A percentile compares a stretch with the other conserved stretches of the same genome.
phyloP scores from a whole-genome alignment of 2,113 vertebrate species.

The Panthera leo region DNA sequence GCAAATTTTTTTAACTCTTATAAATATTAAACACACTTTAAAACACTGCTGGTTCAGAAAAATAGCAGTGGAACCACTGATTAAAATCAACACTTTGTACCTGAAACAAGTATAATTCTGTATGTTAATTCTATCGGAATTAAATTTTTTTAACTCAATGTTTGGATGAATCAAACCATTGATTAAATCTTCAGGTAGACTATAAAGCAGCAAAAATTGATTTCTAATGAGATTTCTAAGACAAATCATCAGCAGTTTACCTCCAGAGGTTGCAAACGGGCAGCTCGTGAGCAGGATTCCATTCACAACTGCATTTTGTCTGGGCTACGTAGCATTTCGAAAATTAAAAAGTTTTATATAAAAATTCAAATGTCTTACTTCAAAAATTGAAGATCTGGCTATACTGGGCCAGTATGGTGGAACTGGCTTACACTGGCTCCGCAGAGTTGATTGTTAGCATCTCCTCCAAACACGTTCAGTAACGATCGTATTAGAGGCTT shows the following conservation, averaged over 20 bases:
- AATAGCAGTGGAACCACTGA: background rate
- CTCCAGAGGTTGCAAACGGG: background rate
- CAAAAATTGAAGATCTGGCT: background rate
- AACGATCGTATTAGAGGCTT: background rate
- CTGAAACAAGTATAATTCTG: background rate
- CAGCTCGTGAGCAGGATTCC: background rate
- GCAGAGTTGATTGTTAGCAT: background rate
- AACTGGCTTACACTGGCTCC: background rate
- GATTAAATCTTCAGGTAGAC: background rate
- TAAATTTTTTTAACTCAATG: background rate
- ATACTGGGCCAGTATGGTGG: background rate
- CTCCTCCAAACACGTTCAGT: constrained; percentile 1
- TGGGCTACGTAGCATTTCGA: background rate
- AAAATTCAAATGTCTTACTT: constrained; percentile 26
- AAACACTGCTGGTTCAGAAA: constrained; percentile 24
- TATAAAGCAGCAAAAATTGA: background rate
- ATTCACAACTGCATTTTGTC: background rate
- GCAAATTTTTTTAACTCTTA: background rate
- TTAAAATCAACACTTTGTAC: background rate
- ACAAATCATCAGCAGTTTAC: background rate
- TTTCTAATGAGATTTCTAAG: constrained; percentile 45
- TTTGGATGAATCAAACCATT: background rate
- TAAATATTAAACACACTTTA: background rate
- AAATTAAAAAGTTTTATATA: background rate
- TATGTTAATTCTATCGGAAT: background rate